Conservation (phyloP, 1,140 invertebrate genomes). For the Cotesia typhae region DNA sequence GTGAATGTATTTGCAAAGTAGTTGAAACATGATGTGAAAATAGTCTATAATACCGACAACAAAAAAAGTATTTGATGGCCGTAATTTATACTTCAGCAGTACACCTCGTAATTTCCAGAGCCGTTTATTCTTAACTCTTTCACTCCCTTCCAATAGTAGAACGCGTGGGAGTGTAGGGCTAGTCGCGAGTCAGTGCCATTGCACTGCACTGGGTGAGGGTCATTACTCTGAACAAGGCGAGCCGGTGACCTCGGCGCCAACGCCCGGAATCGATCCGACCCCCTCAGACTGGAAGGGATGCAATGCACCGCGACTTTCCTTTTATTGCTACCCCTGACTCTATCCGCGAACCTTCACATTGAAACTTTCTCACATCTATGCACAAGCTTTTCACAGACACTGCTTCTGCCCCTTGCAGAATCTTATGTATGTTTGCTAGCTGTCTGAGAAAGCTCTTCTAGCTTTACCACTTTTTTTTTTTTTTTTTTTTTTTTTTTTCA, state of each 20-base stretch:
- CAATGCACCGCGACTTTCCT: constrained; percentile 26
- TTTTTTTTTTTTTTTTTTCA: no score
- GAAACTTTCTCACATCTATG: background rate
- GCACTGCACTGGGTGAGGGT: constrained; percentile 67
- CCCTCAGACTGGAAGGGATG: constrained; percentile 37
- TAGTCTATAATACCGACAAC: no score
- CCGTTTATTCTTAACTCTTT: constrained; percentile 5
- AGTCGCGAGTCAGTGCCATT: constrained; percentile 57
- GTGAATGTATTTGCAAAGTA: no score
- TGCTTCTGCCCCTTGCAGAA: background rate
- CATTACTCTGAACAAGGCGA: constrained; percentile 65
- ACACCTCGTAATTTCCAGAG: no score
- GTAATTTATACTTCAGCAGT: no score
- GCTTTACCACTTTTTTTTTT: no score
- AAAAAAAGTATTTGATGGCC: no score
- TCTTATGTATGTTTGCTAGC: no score
- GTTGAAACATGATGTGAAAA: no score
- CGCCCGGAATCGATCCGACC: constrained; percentile 65
- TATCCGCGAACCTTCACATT: constrained; percentile 6
- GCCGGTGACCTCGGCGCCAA: constrained; percentile 66
- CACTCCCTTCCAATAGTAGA: background rate
- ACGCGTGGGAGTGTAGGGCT: constrained; percentile 2
- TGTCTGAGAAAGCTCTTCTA: no score
- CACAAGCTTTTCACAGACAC: background rate
- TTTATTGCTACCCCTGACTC: constrained; percentile 24